These are phyloP conservation scores for Punctoribates punctum DNA, from an alignment of 2,888 invertebrate species.

Conservation along the genomic window DNA sequence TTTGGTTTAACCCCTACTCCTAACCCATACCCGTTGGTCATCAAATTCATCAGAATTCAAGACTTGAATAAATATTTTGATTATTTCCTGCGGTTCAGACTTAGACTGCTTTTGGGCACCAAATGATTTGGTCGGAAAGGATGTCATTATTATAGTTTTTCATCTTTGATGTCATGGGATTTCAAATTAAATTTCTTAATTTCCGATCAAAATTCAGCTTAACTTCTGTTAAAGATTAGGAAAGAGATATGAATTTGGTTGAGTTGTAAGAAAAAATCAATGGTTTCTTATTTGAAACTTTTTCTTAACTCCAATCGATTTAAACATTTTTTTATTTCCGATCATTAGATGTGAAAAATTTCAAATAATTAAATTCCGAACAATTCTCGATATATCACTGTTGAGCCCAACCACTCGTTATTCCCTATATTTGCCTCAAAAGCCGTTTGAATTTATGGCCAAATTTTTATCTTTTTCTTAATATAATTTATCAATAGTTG, in stretches of 20 bases:
- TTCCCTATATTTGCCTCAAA: background rate
- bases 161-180: background rate
- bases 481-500: background rate
- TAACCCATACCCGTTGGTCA: too few relatives aligned
- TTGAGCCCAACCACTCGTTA: too few relatives aligned
- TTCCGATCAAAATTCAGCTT: conserved; percentile 14
- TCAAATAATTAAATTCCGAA: conserved; percentile 1
- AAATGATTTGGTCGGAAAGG: too few relatives aligned
- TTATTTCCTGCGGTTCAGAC: too few relatives aligned
- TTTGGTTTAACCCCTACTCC: too few relatives aligned
- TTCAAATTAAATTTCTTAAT: conserved; percentile 26
- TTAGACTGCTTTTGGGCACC: too few relatives aligned
- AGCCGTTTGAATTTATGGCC: background rate
- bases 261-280: background rate
- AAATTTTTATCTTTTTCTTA: background rate
- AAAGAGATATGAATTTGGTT: background rate
- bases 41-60: too few relatives aligned
- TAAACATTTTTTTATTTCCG: background rate
- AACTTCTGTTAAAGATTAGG: background rate
- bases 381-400: background rate
- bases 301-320: background rate
- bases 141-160: too few relatives aligned
- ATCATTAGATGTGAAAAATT: conserved; percentile 9
- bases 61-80: too few relatives aligned
- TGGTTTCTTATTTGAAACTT: background rate